Base-by-base conservation (phyloP, 2,113 vertebrate genomes). In the Epinephelus fuscoguttatus region DNA sequence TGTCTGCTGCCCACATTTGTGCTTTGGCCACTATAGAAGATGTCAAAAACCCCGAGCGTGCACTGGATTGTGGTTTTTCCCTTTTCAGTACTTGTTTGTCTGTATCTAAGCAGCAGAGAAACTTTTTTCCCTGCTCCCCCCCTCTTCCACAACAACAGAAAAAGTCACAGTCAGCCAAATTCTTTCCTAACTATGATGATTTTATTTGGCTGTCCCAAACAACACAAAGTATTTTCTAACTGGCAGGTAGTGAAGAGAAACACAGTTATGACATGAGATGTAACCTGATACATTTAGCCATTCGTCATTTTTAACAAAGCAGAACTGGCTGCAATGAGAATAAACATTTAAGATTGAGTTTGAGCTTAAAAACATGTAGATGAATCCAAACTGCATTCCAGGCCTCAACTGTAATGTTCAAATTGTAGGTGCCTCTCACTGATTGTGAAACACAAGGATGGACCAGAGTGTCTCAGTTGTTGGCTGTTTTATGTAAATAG, bases 131-230 rank as follows among this genome's bases (percentile, higher is more conserved):
- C 50, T 62, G 4, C 47, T 47, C 8, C 40, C 17, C 61, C 59
- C 18, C 40, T 14, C 7, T 59, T 77, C 61, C 56, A 75, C 81
- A 83, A 78, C 63, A 80, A 72, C 52, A 82, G 9, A 80, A 60
- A 81, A 79, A 67, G 57, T 70, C 8, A 0, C n/a, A 70, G 63
- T 66, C 33, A 63, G 86, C 50, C 71, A 89, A 79, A 68, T 75
- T 78, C 47, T 63, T 73, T 59, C 57, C 71, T 57, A 61, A 80
- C 75, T 78, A 52, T 67, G 77, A 78, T 81, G 72, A 78, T 78
- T 91, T 88, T 86, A 85, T 93, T 87, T 90, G 75, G 74, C 80
- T 82, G 83, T 88, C 83, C 72, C 40, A 86, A 89, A 88, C 75
- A 89, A 87, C 69, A 70, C 61, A 84, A 81, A 69, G 60, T 55